These are phyloP conservation scores for Crossaster papposus DNA, from an alignment of 53 echinoderm and acorn worm genomes.

Conservation along the genomic window DNA sequence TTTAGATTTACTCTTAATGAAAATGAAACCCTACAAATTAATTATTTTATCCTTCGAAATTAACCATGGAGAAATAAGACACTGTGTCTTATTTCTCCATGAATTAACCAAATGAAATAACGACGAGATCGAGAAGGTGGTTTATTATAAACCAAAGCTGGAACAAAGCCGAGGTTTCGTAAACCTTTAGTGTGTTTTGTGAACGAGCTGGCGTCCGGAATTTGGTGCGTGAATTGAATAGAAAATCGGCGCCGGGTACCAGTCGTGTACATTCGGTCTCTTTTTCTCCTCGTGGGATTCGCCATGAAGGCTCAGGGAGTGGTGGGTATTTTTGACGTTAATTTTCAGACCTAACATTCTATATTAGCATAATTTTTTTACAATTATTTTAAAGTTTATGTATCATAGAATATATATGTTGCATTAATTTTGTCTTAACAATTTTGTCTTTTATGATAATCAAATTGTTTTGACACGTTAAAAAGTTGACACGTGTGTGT, in stretches of 20 bases:
- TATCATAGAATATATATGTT: conserved; percentile 3
- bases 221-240: too few relatives aligned
- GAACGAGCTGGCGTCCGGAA: conserved; percentile 11
- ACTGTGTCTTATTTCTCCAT: too few relatives aligned
- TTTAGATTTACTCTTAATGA: too few relatives aligned
- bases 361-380: neutral
- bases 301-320: conserved; percentile 71
- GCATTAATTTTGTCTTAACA: neutral
- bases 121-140: too few relatives aligned
- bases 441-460: neutral
- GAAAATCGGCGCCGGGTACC: conserved; percentile 4
- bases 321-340: conserved; percentile 36
- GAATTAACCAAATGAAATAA: too few relatives aligned
- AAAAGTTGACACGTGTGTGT: neutral
- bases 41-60: too few relatives aligned
- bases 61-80: too few relatives aligned
- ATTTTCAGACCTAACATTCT: neutral
- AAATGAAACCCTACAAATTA: too few relatives aligned
- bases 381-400: neutral
- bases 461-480: neutral
- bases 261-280: conserved; percentile 31
- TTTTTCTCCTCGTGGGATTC: conserved; percentile 74
- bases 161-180: too few relatives aligned
- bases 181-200: too few relatives aligned
- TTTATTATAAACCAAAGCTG: too few relatives aligned